Evolutionary conservation across 92 coral and sea anemone genomes (phyloP).

Genomic region (Epizoanthus stellaris): DNA sequence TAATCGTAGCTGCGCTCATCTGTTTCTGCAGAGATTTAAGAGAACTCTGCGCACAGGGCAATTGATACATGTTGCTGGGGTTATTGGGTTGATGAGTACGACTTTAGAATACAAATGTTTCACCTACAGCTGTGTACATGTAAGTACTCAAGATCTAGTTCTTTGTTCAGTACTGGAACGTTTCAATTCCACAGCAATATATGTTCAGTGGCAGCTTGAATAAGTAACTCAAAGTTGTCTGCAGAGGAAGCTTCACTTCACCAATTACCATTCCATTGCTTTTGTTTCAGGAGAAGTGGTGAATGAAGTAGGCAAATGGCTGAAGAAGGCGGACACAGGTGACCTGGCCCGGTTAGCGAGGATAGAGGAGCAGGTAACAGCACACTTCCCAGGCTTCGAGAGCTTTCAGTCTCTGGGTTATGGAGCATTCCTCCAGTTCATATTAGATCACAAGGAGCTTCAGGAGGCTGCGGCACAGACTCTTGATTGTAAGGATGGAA

Average conservation of each 20-base stretch:
- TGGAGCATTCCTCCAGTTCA: conserved; percentile 80
- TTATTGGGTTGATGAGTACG: no score
- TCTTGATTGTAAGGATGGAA: conserved; percentile 13
- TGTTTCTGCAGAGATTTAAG: no score
- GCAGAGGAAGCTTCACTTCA: neutral
- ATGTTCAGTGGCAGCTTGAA: neutral
- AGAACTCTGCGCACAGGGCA: no score
- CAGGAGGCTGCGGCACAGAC: conserved; percentile 47
- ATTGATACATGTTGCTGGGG: no score
- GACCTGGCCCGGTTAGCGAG: conserved; percentile 60
- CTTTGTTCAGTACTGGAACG: no score
- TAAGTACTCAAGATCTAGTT: no score
- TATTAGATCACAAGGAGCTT: conserved; percentile 75
- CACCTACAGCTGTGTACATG: no score
- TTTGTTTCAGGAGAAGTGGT: conserved; percentile 50
- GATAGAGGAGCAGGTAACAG: conserved; percentile 65
- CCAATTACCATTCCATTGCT: neutral
- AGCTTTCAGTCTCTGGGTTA: conserved; percentile 75
- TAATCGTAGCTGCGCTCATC: no score
- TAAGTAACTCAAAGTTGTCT: neutral
- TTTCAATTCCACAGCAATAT: no score
- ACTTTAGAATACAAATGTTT: no score
- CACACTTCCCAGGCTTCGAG: conserved; percentile 69
- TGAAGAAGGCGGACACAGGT: conserved; percentile 52
- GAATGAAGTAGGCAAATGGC: conserved; percentile 74